phyloP scores from a whole-genome alignment of 1,140 invertebrate genomes.

The Cepaea nemoralis region DNA sequence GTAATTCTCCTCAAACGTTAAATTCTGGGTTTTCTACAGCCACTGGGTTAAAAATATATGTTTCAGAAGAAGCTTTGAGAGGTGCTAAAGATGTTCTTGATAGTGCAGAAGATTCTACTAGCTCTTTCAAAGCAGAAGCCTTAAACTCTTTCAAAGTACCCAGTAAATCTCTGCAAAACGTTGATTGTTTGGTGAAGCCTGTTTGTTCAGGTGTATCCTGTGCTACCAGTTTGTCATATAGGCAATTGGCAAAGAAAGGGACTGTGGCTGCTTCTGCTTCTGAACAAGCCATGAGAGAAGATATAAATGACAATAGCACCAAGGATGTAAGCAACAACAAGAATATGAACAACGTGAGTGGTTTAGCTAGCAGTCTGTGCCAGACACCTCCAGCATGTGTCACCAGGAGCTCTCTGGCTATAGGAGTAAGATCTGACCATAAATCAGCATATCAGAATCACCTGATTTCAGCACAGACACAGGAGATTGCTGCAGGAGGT shows the following conservation, averaged over 20 bases:
- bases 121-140: not conserved
- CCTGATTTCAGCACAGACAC: not conserved
- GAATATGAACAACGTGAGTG: too few species aligned
- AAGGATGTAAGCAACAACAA: not conserved
- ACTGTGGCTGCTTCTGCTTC: not conserved
- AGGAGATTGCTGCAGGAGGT: not conserved
- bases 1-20: not conserved
- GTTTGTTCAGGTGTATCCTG: not conserved
- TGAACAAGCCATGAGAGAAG: not conserved
- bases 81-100: not conserved
- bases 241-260: not conserved
- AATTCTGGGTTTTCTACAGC: not conserved
- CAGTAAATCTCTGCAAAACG: not conserved
- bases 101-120: not conserved
- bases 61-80: not conserved
- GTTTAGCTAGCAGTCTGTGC: too few species aligned
- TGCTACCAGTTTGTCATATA: not conserved
- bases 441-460: not conserved
- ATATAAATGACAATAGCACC: slow-evolving; percentile 8
- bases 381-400: too few species aligned
- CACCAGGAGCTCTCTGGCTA: too few species aligned
- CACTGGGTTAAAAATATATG: not conserved
- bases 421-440: not conserved
- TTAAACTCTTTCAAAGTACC: not conserved
- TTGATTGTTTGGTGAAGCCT: not conserved